Evolutionary conservation across 2,797 vertebrate species (phyloP), one percentile per base, ranked within the genome.

Genomic region (Pangasius sanitwongsei): DNA sequence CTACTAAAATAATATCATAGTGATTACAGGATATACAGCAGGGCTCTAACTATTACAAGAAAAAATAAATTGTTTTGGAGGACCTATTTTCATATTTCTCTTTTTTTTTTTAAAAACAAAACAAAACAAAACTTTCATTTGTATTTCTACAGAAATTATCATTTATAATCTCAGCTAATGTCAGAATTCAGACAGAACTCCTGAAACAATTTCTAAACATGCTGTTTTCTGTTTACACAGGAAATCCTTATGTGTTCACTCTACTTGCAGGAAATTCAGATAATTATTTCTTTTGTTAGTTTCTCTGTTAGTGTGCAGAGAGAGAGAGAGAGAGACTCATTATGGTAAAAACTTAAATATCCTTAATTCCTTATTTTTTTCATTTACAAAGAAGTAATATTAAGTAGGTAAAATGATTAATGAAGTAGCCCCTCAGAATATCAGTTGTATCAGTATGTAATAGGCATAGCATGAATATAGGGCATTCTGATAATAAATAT

Each of bases 201-300:
- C 11, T 55, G 8, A 34, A 34, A 1, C n/a, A 9, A 5, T 83
- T 65, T 83, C 37, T n/a, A 50, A n/a, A n/a, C 6, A 50, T 50
- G 41, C 28, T 1, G 63, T 65, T 84, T 84, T 69, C 83, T 53
- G 41, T 53, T 75, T 59, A 77, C 61, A 74, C 41, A 85, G 85
- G 87, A 90, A 85, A 85, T 28, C 15, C 78, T 75, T 20, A 86
- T 81, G 80, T 75, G 80, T 85, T 41, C 57, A 78, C 9, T 74
- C 25, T 59, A 2, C 74, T 34, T 11, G 57, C 82, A 57, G 63
- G 59, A 81, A 86, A 88, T 25, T 41, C 80, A 75, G 8, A 57
- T 25, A 86, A 89, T 87, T 72, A 70, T 86, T 91, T 91, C 89
- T 85, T 84, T 44, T 67, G 16, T 67, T 67, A 23, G 4, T 12